Conservation (phyloP, 92 coral and sea anemone genomes). For the Zoanthus gigantus region DNA sequence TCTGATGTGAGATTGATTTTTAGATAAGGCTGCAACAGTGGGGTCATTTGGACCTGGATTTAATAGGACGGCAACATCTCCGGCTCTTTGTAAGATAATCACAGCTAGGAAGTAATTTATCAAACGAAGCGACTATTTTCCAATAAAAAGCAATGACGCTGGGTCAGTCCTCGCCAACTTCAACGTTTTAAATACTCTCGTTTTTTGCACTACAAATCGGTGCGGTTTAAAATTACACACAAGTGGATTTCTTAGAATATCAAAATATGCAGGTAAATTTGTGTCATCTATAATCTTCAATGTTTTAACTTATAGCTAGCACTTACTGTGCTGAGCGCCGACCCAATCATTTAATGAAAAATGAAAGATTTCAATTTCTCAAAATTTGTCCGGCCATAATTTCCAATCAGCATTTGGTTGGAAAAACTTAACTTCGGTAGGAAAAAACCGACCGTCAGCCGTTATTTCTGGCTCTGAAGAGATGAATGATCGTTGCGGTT, state of each 20-base stretch:
- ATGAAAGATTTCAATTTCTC: no score
- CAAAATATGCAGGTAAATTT: not conserved
- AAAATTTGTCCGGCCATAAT: no score
- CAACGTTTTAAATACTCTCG: not conserved
- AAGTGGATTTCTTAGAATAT: conserved; percentile 1
- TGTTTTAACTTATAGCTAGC: no score
- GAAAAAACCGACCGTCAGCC: no score
- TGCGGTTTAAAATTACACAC: not conserved
- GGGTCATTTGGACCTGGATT: not conserved
- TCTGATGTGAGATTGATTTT: not conserved
- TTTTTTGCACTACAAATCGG: not conserved
- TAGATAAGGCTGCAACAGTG: conserved; percentile 2
- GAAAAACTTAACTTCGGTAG: no score
- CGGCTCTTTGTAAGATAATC: conserved; percentile 1
- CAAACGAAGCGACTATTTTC: conserved; percentile 5
- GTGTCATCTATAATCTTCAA: not conserved
- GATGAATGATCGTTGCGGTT: no score
- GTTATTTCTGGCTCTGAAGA: no score
- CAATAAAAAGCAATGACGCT: not conserved
- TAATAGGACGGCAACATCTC: conserved; percentile 5
- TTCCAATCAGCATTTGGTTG: no score
- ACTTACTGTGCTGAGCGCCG: no score
- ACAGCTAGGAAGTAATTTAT: conserved; percentile 12
- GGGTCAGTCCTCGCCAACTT: not conserved
- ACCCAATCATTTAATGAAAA: no score